phyloP scores from a whole-genome alignment of 2,113 vertebrate species.

The Gobiocypris rarus region DNA sequence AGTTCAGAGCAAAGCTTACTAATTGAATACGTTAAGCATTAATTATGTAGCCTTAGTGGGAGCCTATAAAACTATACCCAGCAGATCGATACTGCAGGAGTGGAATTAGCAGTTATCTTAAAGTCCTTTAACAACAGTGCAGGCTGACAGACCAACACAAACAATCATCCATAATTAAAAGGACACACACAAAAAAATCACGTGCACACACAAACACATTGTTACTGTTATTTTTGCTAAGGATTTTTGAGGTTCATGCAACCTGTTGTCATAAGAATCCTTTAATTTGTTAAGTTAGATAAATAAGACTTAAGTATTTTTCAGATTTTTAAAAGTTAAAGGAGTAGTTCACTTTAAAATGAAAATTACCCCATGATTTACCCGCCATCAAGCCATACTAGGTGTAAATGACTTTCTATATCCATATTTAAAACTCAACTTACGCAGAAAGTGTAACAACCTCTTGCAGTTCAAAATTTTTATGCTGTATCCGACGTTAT shows the following conservation, averaged over 20 bases:
- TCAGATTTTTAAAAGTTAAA: too few species aligned
- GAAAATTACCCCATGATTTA: too few species aligned
- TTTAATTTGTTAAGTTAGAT: too few species aligned
- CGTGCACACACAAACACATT: neutral
- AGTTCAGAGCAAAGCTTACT: slow-evolving; percentile 73
- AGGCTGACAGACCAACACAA: slow-evolving; percentile 70
- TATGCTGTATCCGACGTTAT: too few species aligned
- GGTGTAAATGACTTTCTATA: too few species aligned
- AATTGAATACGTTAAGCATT: slow-evolving; percentile 79
- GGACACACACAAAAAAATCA: slow-evolving; percentile 35
- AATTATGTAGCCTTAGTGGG: slow-evolving; percentile 73
- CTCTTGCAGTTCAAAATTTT: too few species aligned
- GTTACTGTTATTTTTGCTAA: too few species aligned
- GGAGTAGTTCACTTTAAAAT: too few species aligned
- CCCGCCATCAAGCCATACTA: too few species aligned
- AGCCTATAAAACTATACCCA: slow-evolving; percentile 73
- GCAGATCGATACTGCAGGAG: slow-evolving; percentile 72
- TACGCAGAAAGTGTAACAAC: too few species aligned
- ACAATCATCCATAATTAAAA: slow-evolving; percentile 76
- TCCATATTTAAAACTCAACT: too few species aligned
- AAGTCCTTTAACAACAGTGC: slow-evolving; percentile 72
- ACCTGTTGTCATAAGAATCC: neutral
- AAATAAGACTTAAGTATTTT: too few species aligned
- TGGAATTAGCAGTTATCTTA: slow-evolving; percentile 79
- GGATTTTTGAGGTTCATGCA: neutral